Conservation (phyloP, 2,888 invertebrate species). For the Deroplatys truncata region DNA sequence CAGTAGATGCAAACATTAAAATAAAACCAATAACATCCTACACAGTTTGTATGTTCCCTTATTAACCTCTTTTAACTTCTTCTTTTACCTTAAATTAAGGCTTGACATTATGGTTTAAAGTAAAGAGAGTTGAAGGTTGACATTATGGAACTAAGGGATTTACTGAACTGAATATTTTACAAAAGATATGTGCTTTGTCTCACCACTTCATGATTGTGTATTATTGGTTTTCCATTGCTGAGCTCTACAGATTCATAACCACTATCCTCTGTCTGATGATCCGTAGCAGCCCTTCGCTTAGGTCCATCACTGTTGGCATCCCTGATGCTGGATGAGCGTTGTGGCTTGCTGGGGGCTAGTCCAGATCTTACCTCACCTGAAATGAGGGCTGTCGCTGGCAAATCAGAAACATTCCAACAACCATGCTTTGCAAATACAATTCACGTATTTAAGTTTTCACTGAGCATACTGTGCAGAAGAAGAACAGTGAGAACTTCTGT, state of each 20-base stretch:
- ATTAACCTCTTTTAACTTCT: too few relatives aligned
- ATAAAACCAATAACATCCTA: too few relatives aligned
- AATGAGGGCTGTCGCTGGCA: constrained; percentile 32
- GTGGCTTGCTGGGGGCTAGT: constrained; percentile 77
- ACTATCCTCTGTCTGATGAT: constrained; percentile 37
- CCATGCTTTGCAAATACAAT: neutral
- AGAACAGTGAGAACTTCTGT: neutral
- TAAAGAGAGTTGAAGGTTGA: too few relatives aligned
- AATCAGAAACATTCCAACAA: constrained; percentile 15
- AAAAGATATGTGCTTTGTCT: neutral
- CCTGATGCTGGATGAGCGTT: constrained; percentile 81
- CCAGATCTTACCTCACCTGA: constrained; percentile 78
- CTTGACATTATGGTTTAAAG: too few relatives aligned
- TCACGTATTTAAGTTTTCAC: neutral
- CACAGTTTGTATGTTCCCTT: too few relatives aligned
- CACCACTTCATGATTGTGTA: neutral
- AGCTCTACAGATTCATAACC: constrained; percentile 37
- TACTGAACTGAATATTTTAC: too few relatives aligned
- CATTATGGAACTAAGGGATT: too few relatives aligned
- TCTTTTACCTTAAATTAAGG: too few relatives aligned
- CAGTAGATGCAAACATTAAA: too few relatives aligned
- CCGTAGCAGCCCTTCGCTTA: constrained; percentile 51
- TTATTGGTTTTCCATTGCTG: neutral
- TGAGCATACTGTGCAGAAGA: constrained; percentile 1
- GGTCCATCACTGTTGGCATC: constrained; percentile 49